phyloP scores from a whole-genome alignment of 2,797 vertebrate species.

The Urocyon cinereoargenteus region DNA sequence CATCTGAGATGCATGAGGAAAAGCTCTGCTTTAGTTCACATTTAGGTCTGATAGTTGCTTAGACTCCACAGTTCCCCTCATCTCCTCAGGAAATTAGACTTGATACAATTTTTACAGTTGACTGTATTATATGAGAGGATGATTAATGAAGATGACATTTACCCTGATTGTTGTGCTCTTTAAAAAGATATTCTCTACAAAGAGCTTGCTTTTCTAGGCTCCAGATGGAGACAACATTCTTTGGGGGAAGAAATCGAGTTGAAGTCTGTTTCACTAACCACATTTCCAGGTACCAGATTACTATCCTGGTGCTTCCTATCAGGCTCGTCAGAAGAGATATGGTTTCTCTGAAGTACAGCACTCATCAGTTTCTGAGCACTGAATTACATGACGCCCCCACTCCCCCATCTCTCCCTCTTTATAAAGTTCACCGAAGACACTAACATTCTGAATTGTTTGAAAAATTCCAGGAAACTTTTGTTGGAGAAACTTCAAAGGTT shows the following conservation, averaged over 20 bases:
- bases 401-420: neutral
- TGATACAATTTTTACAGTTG: constrained; percentile 79
- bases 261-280: constrained; percentile 63
- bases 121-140: constrained; percentile 75
- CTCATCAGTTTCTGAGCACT: neutral
- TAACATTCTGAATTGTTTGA: constrained; percentile 73
- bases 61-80: constrained; percentile 30
- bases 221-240: constrained; percentile 69
- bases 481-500: constrained; percentile 65
- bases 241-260: constrained; percentile 63
- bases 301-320: constrained; percentile 37
- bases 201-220: constrained; percentile 73
- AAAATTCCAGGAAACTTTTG: constrained; percentile 72
- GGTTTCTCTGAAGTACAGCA: constrained; percentile 66
- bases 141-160: constrained; percentile 86
- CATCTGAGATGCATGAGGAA: neutral
- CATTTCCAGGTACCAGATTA: constrained; percentile 60
- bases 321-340: constrained; percentile 19
- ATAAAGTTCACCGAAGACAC: constrained; percentile 65
- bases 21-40: constrained; percentile 43
- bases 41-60: constrained; percentile 56
- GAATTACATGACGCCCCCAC: neutral
- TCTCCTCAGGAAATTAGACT: constrained; percentile 79
- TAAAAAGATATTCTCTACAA: constrained; percentile 73
- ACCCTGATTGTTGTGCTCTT: constrained; percentile 82